Evolutionary conservation across 2,797 vertebrate genomes (phyloP).

Genomic region (Pangasius mekongensis): DNA sequence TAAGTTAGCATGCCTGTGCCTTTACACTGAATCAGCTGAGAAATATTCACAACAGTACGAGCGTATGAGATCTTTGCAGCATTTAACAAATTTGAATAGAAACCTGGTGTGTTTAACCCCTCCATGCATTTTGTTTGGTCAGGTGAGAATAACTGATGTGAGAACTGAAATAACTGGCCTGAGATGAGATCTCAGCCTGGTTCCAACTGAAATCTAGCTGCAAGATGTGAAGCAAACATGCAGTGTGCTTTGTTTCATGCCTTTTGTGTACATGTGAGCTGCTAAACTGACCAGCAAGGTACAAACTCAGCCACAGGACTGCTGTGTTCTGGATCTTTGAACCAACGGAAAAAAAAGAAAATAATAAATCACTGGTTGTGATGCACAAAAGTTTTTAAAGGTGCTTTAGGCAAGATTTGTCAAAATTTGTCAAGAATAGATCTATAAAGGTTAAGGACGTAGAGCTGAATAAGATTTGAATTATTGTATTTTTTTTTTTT

Average conservation of each 20-base stretch:
- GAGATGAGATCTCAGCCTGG: not conserved
- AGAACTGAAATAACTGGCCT: not conserved
- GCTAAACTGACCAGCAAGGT: not conserved
- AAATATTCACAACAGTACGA: conserved; percentile 10
- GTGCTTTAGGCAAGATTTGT: not conserved
- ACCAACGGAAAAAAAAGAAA: not conserved
- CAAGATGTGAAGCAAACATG: not conserved
- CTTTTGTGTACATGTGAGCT: not conserved
- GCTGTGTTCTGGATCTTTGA: not conserved
- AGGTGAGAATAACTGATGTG: too few relatives aligned
- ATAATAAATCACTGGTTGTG: not conserved
- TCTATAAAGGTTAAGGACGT: not conserved
- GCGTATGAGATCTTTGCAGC: not conserved
- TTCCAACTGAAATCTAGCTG: not conserved
- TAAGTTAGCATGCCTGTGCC: conserved; percentile 47
- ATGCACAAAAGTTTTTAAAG: not conserved
- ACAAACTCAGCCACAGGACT: not conserved
- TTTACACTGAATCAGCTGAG: conserved; percentile 33
- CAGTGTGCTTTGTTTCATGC: not conserved
- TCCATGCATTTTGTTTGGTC: not conserved
- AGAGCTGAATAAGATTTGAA: not conserved
- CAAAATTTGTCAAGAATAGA: not conserved
- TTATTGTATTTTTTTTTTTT: not conserved
- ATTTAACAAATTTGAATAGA: not conserved
- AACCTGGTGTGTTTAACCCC: not conserved